phyloP scores from a whole-genome alignment of 1,140 invertebrate genomes.

The Leptonema lineaticorne region DNA sequence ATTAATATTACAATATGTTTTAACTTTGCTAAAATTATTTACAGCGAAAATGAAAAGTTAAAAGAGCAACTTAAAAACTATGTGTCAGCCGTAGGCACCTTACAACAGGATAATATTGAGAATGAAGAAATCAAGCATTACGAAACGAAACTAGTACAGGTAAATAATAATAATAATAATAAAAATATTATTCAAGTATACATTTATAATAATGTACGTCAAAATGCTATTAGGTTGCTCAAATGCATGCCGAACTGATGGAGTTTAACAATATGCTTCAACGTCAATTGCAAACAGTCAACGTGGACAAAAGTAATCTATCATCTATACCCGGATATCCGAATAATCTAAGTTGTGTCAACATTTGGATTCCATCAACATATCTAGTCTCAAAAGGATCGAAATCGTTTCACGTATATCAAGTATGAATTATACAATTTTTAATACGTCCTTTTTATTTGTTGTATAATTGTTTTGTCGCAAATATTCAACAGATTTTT shows the following conservation, averaged over 20 bases:
- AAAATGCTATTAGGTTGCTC: conserved; percentile 68
- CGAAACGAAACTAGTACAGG: conserved; percentile 87
- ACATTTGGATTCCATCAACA: conserved; percentile 88
- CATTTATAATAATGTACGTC: too few relatives aligned
- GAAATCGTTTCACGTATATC: conserved; percentile 83
- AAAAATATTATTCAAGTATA: too few relatives aligned
- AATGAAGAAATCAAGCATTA: conserved; percentile 79
- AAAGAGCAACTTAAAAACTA: conserved; percentile 89
- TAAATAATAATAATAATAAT: conserved; percentile 44
- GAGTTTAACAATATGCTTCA: conserved; percentile 80
- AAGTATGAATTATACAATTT: conserved; percentile 62
- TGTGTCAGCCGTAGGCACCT: conserved; percentile 84
- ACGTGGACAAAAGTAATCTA: background rate
- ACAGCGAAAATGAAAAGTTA: conserved; percentile 81
- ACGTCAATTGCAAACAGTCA: conserved; percentile 42
- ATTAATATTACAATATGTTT: conserved; percentile 23
- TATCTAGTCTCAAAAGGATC: conserved; percentile 79
- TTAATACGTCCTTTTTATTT: conserved; percentile 48
- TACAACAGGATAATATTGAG: conserved; percentile 64
- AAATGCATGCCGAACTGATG: conserved; percentile 95
- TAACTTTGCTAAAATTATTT: background rate
- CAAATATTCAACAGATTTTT: conserved; percentile 68
- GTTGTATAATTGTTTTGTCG: background rate
- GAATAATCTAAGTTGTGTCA: conserved; percentile 55
- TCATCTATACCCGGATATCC: conserved; percentile 20